Evolutionary conservation across 1,140 invertebrate species (phyloP).

Genomic region (Brachionus sp.): DNA sequence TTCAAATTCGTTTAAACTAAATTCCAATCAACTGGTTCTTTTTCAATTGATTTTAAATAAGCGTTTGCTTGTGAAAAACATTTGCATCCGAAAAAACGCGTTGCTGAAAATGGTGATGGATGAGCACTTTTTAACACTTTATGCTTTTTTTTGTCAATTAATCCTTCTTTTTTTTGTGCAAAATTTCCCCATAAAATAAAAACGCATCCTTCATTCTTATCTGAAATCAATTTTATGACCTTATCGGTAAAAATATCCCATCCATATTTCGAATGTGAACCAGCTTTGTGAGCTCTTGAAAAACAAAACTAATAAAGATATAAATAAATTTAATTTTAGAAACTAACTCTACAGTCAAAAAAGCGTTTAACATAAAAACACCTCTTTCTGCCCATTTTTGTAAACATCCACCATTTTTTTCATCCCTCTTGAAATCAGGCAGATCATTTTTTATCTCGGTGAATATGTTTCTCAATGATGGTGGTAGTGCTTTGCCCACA

Average conservation of each 20-base stretch:
- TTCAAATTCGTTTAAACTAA: neutral
- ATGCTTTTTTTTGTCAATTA: slow-evolving; percentile 39
- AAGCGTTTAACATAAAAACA: slow-evolving; percentile 45
- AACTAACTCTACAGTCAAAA: slow-evolving; percentile 39
- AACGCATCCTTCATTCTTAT: slow-evolving; percentile 1
- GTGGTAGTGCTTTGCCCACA: neutral
- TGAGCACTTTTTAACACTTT: slow-evolving; percentile 38
- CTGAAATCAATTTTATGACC: neutral
- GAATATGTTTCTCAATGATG: slow-evolving; percentile 41
- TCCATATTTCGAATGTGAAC: slow-evolving; percentile 31
- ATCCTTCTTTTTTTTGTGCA: slow-evolving; percentile 40
- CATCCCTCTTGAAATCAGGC: neutral
- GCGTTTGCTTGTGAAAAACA: slow-evolving; percentile 43
- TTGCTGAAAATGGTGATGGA: slow-evolving; percentile 45
- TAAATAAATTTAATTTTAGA: neutral
- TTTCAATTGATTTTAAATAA: neutral
- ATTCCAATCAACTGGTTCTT: slow-evolving; percentile 35
- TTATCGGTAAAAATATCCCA: slow-evolving; percentile 31
- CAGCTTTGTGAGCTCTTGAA: slow-evolving; percentile 24
- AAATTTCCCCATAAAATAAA: slow-evolving; percentile 45
- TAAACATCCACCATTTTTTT: slow-evolving; percentile 19
- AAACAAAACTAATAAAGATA: neutral
- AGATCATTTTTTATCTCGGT: slow-evolving; percentile 38
- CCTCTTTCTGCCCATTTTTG: slow-evolving; percentile 38
- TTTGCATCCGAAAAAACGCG: slow-evolving; percentile 36